Evolutionary conservation across 2,888 invertebrate species (phyloP).

Genomic region (Carterocephalus palaemon): DNA sequence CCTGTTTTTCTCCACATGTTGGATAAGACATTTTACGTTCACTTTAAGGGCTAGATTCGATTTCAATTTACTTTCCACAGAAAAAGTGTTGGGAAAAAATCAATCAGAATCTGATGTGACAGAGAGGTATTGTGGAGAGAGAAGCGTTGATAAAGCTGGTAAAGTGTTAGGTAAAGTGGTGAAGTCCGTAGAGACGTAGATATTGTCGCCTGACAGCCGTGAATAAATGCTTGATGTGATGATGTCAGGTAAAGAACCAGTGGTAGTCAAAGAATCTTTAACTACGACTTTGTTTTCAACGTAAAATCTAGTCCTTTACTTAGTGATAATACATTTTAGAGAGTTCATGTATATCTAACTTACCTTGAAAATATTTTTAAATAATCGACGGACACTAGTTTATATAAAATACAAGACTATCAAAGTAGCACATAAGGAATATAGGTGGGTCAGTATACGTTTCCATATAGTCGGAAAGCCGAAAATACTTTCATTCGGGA

Average conservation of each 20-base stretch:
- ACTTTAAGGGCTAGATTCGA: slow-evolving; percentile 44
- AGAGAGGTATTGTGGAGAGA: slow-evolving; percentile 61
- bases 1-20: slow-evolving; percentile 30
- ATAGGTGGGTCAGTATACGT: no score
- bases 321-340: no score
- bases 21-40: slow-evolving; percentile 27
- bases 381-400: no score
- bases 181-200: slow-evolving; percentile 58
- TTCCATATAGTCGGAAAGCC: no score
- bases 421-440: no score
- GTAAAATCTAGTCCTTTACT: no score
- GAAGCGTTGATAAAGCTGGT: slow-evolving; percentile 63
- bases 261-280: slow-evolving; percentile 45
- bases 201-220: slow-evolving; percentile 67
- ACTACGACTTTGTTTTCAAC: no score
- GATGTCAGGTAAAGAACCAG: slow-evolving; percentile 35
- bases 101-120: slow-evolving; percentile 74
- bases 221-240: slow-evolving; percentile 41
- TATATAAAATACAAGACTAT: no score
- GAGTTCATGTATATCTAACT: no score
- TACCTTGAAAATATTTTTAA: no score
- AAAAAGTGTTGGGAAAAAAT: slow-evolving; percentile 65
- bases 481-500: no score
- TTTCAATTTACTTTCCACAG: slow-evolving; percentile 29
- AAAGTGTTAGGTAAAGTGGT: slow-evolving; percentile 65